Percentiles rank a stretch among this genome's conserved stretches.
These are phyloP conservation scores for Oceanodroma leucorhoa DNA, from an alignment of 2,797 vertebrate genomes.

Conservation along the genomic window DNA sequence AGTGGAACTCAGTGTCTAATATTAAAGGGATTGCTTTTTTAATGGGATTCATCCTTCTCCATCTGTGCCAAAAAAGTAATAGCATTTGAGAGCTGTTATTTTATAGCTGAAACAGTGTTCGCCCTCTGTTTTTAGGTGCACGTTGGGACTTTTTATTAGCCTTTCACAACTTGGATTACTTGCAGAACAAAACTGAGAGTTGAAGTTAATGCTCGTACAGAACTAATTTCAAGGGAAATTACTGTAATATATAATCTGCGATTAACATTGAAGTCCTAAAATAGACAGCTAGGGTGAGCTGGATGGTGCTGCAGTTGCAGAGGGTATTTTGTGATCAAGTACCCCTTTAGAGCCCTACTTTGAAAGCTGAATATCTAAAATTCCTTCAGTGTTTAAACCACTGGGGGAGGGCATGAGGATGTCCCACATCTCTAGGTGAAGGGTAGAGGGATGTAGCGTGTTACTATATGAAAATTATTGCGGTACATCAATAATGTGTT, in stretches of 20 bases:
- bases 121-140: not conserved
- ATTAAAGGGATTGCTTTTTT: not conserved
- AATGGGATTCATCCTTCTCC: not conserved
- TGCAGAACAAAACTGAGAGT: not conserved
- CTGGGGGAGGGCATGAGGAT: rapidly evolving
- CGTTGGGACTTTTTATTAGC: not conserved
- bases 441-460: too few species aligned
- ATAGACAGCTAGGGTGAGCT: not conserved
- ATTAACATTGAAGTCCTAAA: not conserved
- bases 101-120: not conserved
- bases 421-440: not conserved
- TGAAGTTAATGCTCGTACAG: not conserved
- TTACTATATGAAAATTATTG: not conserved
- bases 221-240: not conserved
- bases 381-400: not conserved
- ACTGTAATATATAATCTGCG: rapidly evolving
- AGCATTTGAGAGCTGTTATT: not conserved
- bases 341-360: not conserved
- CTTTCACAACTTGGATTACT: not conserved
- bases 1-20: not conserved
- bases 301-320: not conserved
- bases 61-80: not conserved
- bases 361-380: not conserved
- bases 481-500: rapidly evolving
- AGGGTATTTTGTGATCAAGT: not conserved